Percentiles rank a stretch among this genome's conserved stretches.
Evolutionary conservation across 2,113 vertebrate genomes (phyloP).

Genomic region (Notechis scutatus): DNA sequence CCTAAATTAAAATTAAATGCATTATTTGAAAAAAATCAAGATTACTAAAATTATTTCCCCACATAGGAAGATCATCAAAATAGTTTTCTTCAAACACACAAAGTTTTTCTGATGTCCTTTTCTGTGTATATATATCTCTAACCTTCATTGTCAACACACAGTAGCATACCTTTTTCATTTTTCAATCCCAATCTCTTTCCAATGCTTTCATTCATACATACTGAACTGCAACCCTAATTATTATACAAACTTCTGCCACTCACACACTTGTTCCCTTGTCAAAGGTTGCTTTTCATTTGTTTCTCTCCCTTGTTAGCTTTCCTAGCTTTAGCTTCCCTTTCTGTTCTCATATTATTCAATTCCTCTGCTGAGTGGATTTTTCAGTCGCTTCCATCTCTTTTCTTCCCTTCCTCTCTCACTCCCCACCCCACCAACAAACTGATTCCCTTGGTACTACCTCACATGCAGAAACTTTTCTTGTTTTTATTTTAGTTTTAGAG

Average conservation of each 20-base stretch:
- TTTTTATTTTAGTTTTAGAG: background rate
- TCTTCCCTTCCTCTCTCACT: background rate
- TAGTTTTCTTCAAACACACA: background rate
- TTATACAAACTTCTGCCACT: background rate
- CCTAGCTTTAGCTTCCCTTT: background rate
- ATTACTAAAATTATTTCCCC: background rate
- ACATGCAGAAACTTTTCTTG: background rate
- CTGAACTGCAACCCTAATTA: background rate
- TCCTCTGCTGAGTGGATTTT: background rate
- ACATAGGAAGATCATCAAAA: background rate
- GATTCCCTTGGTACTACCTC: background rate
- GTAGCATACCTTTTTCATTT: background rate
- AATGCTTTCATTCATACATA: background rate
- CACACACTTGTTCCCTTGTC: background rate
- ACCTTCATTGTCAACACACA: background rate
- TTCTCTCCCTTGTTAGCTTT: background rate
- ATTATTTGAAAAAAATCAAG: background rate
- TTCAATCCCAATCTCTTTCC: background rate
- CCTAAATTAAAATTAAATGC: background rate
- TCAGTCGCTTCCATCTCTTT: background rate
- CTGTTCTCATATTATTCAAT: background rate
- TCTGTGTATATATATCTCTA: background rate
- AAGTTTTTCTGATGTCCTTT: background rate
- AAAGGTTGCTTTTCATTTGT: background rate
- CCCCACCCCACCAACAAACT: background rate